Evolutionary conservation across 2,113 vertebrate species (phyloP).

Genomic region (Rallus limicola): DNA sequence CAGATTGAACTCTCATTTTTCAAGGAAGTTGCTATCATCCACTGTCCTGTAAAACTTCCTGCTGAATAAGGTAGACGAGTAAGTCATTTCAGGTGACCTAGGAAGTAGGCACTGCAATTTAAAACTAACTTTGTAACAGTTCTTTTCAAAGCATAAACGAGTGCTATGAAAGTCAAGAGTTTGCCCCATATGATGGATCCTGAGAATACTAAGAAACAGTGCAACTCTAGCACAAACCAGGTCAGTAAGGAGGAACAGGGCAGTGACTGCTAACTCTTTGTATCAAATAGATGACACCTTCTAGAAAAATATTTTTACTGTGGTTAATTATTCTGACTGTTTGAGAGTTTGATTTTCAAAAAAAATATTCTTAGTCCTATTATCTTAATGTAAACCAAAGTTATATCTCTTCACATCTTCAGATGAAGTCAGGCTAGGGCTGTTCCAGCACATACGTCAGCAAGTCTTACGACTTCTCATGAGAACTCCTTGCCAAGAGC

Average conservation of each 20-base stretch:
- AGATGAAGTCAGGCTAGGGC: neutral
- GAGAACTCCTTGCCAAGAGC: neutral
- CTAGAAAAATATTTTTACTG: neutral
- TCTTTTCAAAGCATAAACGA: neutral
- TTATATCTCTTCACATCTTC: neutral
- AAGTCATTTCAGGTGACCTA: neutral
- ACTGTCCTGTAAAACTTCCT: neutral
- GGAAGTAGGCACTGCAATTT: neutral
- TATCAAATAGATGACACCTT: neutral
- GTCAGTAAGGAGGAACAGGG: neutral
- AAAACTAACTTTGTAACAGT: neutral
- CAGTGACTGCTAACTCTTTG: neutral
- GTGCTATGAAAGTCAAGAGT: neutral
- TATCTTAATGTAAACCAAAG: neutral
- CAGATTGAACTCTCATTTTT: neutral
- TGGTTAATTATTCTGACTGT: neutral
- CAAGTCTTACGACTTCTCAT: neutral
- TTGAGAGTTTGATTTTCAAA: neutral
- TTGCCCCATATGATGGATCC: neutral
- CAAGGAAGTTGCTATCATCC: neutral
- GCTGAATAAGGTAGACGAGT: neutral
- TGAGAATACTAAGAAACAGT: neutral
- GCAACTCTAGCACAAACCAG: neutral
- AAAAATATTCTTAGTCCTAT: neutral
- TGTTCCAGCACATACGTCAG: neutral